phyloP scores from a whole-genome alignment of 1,140 invertebrate genomes.

The Bactericera cockerelli region DNA sequence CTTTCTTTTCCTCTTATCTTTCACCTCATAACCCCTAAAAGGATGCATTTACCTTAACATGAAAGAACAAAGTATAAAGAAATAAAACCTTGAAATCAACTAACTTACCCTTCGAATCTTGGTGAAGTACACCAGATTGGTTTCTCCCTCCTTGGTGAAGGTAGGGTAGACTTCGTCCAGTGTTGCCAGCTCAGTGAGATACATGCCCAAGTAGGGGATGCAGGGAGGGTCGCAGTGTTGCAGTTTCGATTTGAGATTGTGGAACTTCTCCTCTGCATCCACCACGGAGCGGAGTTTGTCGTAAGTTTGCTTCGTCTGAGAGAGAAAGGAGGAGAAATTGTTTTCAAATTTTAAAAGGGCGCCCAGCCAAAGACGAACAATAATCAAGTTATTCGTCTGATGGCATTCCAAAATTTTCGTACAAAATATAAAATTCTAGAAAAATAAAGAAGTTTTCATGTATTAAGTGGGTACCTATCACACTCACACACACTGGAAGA shows the following conservation, averaged over 20 bases:
- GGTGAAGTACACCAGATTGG: slow-evolving; percentile 71
- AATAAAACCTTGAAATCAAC: no score
- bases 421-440: not conserved
- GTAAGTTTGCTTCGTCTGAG: slow-evolving; percentile 72
- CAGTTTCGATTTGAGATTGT: slow-evolving; percentile 71
- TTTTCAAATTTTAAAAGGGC: no score
- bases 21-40: no score
- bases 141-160: slow-evolving; percentile 62
- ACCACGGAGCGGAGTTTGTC: slow-evolving; percentile 73
- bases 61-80: no score
- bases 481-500: no score
- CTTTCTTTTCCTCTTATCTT: no score
- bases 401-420: slow-evolving; percentile 9
- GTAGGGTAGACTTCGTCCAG: slow-evolving; percentile 90
- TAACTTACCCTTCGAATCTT: slow-evolving; percentile 90
- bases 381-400: slow-evolving; percentile 6
- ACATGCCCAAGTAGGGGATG: slow-evolving; percentile 85
- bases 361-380: no score
- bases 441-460: no score
- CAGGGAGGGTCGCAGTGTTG: slow-evolving; percentile 86
- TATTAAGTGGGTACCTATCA: no score
- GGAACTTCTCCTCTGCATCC: slow-evolving; percentile 76
- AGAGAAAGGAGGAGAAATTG: slow-evolving; percentile 25
- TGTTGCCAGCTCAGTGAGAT: slow-evolving; percentile 82
- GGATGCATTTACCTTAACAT: no score